These are phyloP conservation scores for Indicator maculatus DNA, from an alignment of 2,113 vertebrate genomes.

Conservation along the genomic window DNA sequence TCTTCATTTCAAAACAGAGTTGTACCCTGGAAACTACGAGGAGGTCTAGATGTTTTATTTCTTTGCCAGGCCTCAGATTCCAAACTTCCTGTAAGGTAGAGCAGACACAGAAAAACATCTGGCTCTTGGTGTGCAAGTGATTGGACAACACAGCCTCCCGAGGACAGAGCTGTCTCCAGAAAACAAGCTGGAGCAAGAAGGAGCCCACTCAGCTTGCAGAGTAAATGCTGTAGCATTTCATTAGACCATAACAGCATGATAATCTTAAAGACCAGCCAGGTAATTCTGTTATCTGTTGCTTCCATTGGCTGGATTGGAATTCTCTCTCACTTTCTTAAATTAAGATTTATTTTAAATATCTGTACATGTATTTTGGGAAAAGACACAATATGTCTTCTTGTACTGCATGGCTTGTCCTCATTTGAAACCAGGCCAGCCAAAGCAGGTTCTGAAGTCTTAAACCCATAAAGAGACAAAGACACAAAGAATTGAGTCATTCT, in stretches of 20 bases:
- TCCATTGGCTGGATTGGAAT: neutral
- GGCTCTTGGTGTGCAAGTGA: accelerated
- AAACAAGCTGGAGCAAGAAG: neutral
- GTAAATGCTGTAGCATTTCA: neutral
- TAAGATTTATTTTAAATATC: neutral
- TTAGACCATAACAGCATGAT: neutral
- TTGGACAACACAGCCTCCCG: neutral
- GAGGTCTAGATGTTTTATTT: neutral
- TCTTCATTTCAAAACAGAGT: neutral
- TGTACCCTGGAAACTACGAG: neutral
- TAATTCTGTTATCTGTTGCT: neutral
- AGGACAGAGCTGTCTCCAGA: neutral
- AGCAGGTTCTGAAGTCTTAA: neutral
- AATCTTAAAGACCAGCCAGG: neutral
- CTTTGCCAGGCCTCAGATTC: neutral
- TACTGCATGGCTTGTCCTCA: neutral
- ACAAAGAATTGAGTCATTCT: neutral
- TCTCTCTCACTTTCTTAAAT: neutral
- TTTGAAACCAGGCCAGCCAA: neutral
- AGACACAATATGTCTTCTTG: neutral
- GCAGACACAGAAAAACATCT: neutral
- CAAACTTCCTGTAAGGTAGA: neutral
- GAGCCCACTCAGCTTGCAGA: neutral
- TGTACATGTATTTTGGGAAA: neutral
- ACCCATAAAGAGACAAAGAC: neutral